These are phyloP conservation scores for Cottus gobio DNA, from an alignment of 2,113 vertebrate species.

Conservation along the genomic window DNA sequence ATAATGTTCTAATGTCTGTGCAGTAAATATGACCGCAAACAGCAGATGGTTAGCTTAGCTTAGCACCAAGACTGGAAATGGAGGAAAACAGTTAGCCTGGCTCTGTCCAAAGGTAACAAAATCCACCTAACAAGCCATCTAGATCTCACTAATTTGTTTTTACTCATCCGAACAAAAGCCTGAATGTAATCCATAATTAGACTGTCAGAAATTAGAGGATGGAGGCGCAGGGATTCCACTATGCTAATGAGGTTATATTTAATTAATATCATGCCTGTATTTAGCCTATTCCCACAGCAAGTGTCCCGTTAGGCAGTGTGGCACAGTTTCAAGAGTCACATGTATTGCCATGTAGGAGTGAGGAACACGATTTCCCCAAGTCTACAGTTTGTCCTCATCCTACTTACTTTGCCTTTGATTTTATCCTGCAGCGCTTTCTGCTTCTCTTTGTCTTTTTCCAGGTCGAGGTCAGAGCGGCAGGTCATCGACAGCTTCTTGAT, in stretches of 20 bases:
- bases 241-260: background rate
- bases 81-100: too few species aligned
- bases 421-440: conserved; percentile 92
- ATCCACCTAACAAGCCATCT: background rate
- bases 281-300: background rate
- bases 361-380: background rate
- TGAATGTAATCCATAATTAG: background rate
- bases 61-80: background rate
- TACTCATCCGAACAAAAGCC: background rate
- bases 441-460: conserved; percentile 88
- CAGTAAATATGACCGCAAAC: background rate
- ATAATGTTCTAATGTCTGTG: too few species aligned
- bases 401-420: conserved; percentile 91
- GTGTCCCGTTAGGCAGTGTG: background rate
- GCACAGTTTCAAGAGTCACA: background rate
- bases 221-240: background rate
- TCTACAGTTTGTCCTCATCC: background rate
- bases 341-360: background rate
- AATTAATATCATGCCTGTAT: background rate
- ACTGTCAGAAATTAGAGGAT: background rate
- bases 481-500: conserved; percentile 95
- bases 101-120: too few species aligned
- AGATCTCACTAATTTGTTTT: background rate
- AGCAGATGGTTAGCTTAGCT: background rate
- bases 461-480: conserved; percentile 93